Base-by-base conservation (phyloP, 2,113 vertebrate genomes). In the Geococcyx californianus region DNA sequence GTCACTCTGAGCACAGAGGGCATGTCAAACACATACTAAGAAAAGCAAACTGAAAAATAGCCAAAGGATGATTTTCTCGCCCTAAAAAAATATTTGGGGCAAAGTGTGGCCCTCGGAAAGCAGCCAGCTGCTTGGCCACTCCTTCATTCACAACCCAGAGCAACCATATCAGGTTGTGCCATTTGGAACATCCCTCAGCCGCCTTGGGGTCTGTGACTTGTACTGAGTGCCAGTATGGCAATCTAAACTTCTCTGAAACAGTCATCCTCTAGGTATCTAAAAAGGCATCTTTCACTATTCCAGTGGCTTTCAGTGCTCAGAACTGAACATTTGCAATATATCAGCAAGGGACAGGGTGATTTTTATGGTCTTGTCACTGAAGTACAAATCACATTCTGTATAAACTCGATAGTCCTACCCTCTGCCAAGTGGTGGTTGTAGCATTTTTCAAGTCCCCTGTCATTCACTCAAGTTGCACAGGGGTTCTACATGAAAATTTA, bases 141-240 rank as follows among this genome's bases (percentile, higher is more conserved):
- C 42, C 79, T 77, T 59, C 28, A 0, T 3, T 14, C 1, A 1
- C 19, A 6, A 49, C n/a, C 45, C 51, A 16, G n/a, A 56, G 72
- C 0, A 0, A 24, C 28, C 0, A 0, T 36, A 26, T 26, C 63
- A 10, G 3, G 31, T 40, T 3, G 4, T 74, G 55, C 59, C 54
- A 3, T 63, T 33, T 31, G 47, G 83, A 68, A 89, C 29, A 40
- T 66, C 38, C 55, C 47, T 38, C n/a, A n/a, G 3, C 17, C 3
- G 3, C 69, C 54, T 23, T 36, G 26, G 10, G 60, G 44, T 64
- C 11, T 70, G 59, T 23, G 69, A 10, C 36, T 63, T 59, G 51
- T 47, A 38, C 47, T 1, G 6, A 90, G 55, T 34, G 45, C 20
- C 47, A 74, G 69, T n/a, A 3, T 0, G 3, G 40, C 51, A 66